Conservation (phyloP, 2,888 invertebrate genomes). For the Tromatobia lineatoria region DNA sequence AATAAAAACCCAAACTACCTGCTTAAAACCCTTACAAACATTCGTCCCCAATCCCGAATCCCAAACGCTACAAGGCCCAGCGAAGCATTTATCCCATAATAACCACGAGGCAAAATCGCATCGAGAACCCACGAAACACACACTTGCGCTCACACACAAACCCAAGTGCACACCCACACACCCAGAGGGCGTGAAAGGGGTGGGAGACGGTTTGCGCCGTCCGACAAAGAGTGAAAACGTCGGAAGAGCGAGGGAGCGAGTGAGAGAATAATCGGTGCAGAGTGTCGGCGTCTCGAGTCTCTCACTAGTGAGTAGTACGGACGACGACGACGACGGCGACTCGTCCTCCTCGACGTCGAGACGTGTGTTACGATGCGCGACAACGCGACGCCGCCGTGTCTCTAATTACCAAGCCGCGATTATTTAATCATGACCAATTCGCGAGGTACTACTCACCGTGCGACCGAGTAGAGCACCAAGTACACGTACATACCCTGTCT, state of each 20-base stretch:
- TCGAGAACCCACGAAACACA: too few relatives aligned
- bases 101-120: too few relatives aligned
- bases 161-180: too few relatives aligned
- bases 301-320: conserved; percentile 42
- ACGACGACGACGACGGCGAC: conserved; percentile 50
- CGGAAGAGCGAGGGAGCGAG: background rate
- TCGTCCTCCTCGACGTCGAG: background rate
- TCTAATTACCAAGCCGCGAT: conserved; percentile 75
- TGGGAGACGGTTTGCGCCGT: background rate
- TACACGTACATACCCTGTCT: background rate
- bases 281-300: conserved; percentile 24
- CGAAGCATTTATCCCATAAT: too few relatives aligned
- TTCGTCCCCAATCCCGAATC: too few relatives aligned
- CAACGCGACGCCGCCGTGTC: conserved; percentile 49
- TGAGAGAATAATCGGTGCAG: background rate
- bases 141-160: too few relatives aligned
- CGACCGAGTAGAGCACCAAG: conserved; percentile 26
- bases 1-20: too few relatives aligned
- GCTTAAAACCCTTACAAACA: too few relatives aligned
- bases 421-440: conserved; percentile 80
- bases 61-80: too few relatives aligned
- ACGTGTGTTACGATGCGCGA: conserved; percentile 48
- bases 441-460: conserved; percentile 71
- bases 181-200: conserved; percentile 2
- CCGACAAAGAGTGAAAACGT: background rate